Evolutionary conservation across 2,888 invertebrate species (phyloP).

Genomic region (Trissolcus brochymenae): DNA sequence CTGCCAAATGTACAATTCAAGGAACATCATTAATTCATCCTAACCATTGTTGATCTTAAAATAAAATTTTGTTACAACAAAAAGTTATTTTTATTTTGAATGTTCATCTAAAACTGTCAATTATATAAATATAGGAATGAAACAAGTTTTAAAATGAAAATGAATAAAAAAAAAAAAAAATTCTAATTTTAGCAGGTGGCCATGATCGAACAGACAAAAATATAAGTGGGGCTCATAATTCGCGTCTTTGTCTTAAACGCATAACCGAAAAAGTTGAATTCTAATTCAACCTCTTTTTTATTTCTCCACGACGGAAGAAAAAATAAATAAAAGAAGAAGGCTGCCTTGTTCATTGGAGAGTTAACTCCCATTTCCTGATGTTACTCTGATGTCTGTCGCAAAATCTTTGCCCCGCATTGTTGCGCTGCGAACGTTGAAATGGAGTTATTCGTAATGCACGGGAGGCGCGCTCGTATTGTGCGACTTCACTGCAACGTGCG

Average conservation of each 20-base stretch:
- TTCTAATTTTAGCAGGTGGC: too few species aligned
- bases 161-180: too few species aligned
- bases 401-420: constrained; percentile 34
- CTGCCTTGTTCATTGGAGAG: constrained; percentile 22
- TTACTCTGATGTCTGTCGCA: constrained; percentile 27
- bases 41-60: too few species aligned
- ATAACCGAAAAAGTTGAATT: not conserved
- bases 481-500: constrained; percentile 36
- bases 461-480: constrained; percentile 26
- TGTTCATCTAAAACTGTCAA: too few species aligned
- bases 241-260: not conserved
- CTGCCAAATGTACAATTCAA: too few species aligned
- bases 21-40: too few species aligned
- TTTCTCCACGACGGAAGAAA: not conserved
- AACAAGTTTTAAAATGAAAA: too few species aligned
- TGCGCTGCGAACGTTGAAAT: constrained; percentile 38
- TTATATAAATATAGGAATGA: too few species aligned
- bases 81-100: too few species aligned
- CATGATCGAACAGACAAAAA: too few species aligned
- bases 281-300: not conserved
- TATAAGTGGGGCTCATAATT: not conserved
- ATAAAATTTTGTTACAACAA: too few species aligned
- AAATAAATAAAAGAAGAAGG: too few species aligned
- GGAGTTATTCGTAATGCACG: constrained; percentile 40
- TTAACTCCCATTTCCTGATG: constrained; percentile 38